Evolutionary conservation across 2,888 invertebrate genomes (phyloP), one percentile per base, ranked within the genome.

Genomic region (Chrysolina haemoptera): DNA sequence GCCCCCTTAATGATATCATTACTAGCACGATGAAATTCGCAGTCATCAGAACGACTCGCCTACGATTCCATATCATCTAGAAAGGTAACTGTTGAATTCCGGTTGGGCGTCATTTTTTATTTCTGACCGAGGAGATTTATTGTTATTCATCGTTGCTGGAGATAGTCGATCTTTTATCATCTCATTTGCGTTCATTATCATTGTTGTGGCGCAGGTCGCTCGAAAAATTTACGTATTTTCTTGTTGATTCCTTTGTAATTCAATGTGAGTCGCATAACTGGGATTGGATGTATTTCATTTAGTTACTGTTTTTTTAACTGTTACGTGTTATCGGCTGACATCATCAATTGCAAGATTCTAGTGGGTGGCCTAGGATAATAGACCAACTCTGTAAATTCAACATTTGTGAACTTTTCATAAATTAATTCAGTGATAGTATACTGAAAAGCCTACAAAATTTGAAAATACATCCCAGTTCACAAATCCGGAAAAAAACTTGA

Each of bases 1-100:
- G 73, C 66, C 66, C 66, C 48, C 40, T 46, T 70, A 70, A 69
- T 53, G 73, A 73, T 70, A 66, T 73, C 70, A 70, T 73, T 69
- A 73, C 62, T 48, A 62, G 50, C 65, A 73, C 69, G 66, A 65
- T 66, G 62, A 69, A 73, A 70, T 68, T 68, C 62, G 27, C 40
- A 43, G 50, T 46, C 62, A 69, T 59, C 59, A 35, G 14, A 59
- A 59, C 59, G n/a, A 59, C 35, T 59, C 59, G 27, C 59, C 59
- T 27, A 59, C 67, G 50, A 14, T 48, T 53, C 35, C n/a, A 27
- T 67, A 14, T 53, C 50, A 46, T 65, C 43, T 35, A n/a, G 59
- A 27, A 27, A 22, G 59, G 59, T 35, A 59, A 59, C 35, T 27
- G 27, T 59, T n/a, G 35, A 59, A 59, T 59, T 55, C 59, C 59